phyloP scores from a whole-genome alignment of 1,140 invertebrate species.

The Dufourea novaeangliae region DNA sequence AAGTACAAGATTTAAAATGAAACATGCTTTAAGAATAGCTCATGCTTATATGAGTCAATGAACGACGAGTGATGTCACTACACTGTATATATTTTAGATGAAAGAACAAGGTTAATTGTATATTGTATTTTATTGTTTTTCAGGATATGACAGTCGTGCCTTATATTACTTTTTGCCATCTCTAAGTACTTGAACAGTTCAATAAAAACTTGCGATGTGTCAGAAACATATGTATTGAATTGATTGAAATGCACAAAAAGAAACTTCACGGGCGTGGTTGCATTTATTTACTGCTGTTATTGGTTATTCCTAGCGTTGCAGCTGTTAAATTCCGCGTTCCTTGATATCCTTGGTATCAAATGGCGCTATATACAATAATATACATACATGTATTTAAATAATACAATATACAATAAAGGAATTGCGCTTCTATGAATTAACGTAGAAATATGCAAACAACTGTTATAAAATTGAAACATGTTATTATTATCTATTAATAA shows the following conservation, averaged over 20 bases:
- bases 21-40: slow-evolving; percentile 28
- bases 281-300: slow-evolving; percentile 47
- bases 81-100: neutral
- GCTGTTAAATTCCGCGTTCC: neutral
- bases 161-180: neutral
- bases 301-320: neutral
- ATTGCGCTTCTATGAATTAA: neutral
- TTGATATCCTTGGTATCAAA: neutral
- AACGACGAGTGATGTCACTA: slow-evolving; percentile 15
- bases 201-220: neutral
- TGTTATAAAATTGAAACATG: neutral
- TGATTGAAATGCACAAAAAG: neutral
- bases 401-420: neutral
- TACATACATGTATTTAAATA: no score
- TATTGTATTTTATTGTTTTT: neutral
- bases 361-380: neutral
- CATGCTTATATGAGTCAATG: slow-evolving; percentile 32
- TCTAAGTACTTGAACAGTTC: slow-evolving; percentile 6
- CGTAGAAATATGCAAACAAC: neutral
- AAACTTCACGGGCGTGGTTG: slow-evolving; percentile 12
- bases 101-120: slow-evolving; percentile 9
- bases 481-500: neutral
- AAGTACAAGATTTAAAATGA: slow-evolving; percentile 1
- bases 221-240: neutral
- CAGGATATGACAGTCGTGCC: neutral